Conservation (phyloP, 2,888 invertebrate species). For the Drosophila maculinotata region DNA sequence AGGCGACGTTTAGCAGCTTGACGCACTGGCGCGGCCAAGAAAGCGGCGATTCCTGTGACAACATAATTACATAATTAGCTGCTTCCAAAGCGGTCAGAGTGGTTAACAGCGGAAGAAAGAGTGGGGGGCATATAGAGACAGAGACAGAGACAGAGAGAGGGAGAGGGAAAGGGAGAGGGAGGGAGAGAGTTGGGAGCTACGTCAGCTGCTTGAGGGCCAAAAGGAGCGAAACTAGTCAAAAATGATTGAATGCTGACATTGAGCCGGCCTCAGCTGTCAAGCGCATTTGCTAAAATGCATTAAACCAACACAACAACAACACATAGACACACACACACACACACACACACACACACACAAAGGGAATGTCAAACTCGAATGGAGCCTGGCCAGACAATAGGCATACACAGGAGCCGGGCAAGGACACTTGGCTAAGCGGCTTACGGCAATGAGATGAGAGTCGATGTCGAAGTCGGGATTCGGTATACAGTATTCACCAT, state of each 20-base stretch:
- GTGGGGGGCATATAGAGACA: conserved; percentile 4
- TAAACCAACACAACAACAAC: conserved; percentile 42
- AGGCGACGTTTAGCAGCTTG: conserved; percentile 60
- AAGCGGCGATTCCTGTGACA: conserved; percentile 66
- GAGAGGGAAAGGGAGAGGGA: not conserved
- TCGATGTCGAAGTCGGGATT: conserved; percentile 21
- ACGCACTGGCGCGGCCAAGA: conserved; percentile 42
- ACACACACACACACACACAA: conserved; percentile 10
- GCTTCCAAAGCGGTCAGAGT: conserved; percentile 61
- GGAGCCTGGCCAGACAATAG: conserved; percentile 39
- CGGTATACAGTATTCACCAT: too few relatives aligned
- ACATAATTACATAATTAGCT: conserved; percentile 82
- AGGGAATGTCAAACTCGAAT: conserved; percentile 45
- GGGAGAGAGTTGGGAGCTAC: conserved; percentile 20
- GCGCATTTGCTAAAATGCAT: conserved; percentile 68
- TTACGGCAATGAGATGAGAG: conserved; percentile 47
- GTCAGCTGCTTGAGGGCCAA: conserved; percentile 58
- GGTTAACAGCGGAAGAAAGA: conserved; percentile 24
- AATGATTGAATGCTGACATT: conserved; percentile 67
- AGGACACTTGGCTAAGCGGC: conserved; percentile 77
- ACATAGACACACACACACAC: conserved; percentile 7
- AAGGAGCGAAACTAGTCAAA: conserved; percentile 40
- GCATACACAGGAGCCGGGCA: conserved; percentile 33
- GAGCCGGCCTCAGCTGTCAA: conserved; percentile 70
- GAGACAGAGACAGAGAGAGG: not conserved